A percentile compares a stretch with the other conserved stretches of the same genome.
phyloP scores from a whole-genome alignment of 2,797 vertebrate species.

The Diglossa cyanea region DNA sequence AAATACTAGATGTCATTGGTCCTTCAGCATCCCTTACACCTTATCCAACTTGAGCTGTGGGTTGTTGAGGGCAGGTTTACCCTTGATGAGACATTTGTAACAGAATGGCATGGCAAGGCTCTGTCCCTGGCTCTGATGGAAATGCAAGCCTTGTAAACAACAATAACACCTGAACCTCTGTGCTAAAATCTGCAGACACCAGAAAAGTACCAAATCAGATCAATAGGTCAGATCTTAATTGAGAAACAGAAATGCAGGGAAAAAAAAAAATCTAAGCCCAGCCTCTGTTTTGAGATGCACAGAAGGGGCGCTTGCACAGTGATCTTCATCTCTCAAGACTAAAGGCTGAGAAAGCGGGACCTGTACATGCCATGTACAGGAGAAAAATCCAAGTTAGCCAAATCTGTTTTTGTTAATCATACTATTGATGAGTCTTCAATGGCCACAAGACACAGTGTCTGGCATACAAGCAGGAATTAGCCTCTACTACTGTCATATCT shows the following conservation, averaged over 20 bases:
- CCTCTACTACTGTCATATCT: not conserved
- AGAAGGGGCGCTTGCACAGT: not conserved
- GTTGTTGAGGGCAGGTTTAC: not conserved
- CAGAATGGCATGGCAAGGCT: not conserved
- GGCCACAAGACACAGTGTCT: fast-evolving
- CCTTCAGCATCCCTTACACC: not conserved
- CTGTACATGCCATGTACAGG: fast-evolving
- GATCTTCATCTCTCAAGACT: not conserved
- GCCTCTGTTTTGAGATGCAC: not conserved
- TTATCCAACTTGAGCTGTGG: not conserved
- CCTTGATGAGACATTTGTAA: not conserved
- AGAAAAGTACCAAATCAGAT: not conserved
- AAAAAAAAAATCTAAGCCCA: not conserved
- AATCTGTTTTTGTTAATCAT: not conserved
- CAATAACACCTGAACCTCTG: fast-evolving
- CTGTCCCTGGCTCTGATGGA: not conserved
- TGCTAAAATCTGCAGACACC: not conserved
- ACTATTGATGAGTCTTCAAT: not conserved
- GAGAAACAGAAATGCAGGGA: not conserved
- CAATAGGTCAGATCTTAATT: not conserved
- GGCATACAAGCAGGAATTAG: not conserved
- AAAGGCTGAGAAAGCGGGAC: not conserved
- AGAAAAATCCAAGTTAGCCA: not conserved
- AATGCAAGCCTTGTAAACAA: not conserved
- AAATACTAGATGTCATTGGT: not conserved